Evolutionary conservation across 2,797 vertebrate genomes (phyloP), one percentile per base, ranked within the genome.

Genomic region (Trachurus trachurus): DNA sequence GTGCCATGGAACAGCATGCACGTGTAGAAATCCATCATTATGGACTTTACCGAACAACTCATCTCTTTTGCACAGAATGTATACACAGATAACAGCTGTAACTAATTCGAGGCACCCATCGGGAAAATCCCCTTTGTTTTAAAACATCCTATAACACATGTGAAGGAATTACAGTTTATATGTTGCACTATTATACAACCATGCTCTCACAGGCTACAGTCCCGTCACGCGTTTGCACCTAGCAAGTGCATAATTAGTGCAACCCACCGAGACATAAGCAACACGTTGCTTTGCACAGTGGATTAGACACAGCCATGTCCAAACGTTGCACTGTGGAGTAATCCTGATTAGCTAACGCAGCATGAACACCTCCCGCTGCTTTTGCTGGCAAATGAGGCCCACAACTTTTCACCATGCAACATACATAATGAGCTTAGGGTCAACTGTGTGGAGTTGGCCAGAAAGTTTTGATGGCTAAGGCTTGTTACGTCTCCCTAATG

Each of bases 301-400:
- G 83, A 92, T 91, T 93, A 88, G 80, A 85, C 82, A 64, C 73
- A 72, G 67, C 71, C 72, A 29, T 85, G 85, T 91, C 88, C 83
- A 73, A 87, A 81, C n/a, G 17, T 66, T 82, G 76, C 82, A 81
- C 80, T 87, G 70, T 82, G 74, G 80, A 86, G 81, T 91, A 91
- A 91, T 90, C 91, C 91, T 88, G 88, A 93, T 92, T 81, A 92
- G 66, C 74, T 71, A 87, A 87, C 66, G 7, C 87, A 76, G 87
- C 79, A 83, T 90, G 84, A 85, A 88, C 83, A 85, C 84, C 78
- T 89, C 85, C 86, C 63, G 64, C 87, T 84, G 88, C 68, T 84
- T 50, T 61, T 63, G 66, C 72, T 78, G 72, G 74, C 66, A 82
- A 77, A 75, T 21, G 8, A 22, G 74, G 56, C 44, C 68, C 19